Percentiles rank a stretch among this genome's conserved stretches.
Conservation (phyloP, 2,797 vertebrate species). For the Saxicola maurus region DNA sequence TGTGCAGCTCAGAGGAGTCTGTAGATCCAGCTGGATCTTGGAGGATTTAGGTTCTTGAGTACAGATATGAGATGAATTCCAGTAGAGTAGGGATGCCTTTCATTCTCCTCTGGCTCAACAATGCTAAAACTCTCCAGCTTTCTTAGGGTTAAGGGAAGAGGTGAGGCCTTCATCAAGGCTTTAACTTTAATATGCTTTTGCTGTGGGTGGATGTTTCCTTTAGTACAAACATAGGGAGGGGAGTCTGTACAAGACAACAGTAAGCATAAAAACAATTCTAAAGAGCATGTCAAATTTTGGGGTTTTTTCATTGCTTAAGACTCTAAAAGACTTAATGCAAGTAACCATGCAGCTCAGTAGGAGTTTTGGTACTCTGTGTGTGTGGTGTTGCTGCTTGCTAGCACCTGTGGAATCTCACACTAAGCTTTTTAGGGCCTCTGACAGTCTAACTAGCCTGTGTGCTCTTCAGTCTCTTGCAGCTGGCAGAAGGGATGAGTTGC, state of each 20-base stretch:
- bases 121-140: neutral
- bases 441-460: neutral
- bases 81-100: neutral
- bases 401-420: neutral
- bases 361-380: neutral
- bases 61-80: neutral
- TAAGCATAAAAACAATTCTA: neutral
- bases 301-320: neutral
- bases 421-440: neutral
- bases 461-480: neutral
- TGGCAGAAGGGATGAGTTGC: neutral
- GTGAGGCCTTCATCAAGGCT: neutral
- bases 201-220: slow-evolving; percentile 48
- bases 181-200: neutral
- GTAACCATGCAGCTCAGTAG: neutral
- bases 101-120: neutral
- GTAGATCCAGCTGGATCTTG: neutral
- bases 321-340: neutral
- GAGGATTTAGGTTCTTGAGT: neutral
- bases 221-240: neutral
- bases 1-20: neutral
- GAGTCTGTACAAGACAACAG: neutral
- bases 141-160: slow-evolving; percentile 35
- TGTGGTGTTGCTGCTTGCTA: neutral
- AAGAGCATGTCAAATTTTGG: neutral